phyloP scores from a whole-genome alignment of 2,888 invertebrate species.

The Corbicula japonica region DNA sequence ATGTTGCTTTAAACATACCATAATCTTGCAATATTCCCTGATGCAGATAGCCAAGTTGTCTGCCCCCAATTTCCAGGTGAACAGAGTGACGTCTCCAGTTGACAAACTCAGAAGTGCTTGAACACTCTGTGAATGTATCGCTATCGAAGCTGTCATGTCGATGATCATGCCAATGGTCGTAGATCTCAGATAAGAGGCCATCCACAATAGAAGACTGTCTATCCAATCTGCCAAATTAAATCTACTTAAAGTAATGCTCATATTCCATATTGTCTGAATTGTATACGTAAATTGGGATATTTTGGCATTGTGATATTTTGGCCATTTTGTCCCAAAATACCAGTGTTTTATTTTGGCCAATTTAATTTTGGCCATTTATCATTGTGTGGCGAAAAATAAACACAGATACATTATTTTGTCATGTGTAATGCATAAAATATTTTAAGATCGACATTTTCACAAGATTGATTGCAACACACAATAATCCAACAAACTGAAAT shows the following conservation, averaged over 20 bases:
- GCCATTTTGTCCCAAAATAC: background rate
- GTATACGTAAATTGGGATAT: background rate
- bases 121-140: conserved; percentile 85
- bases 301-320: background rate
- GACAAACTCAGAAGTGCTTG: conserved; percentile 83
- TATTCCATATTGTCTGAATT: conserved; percentile 39
- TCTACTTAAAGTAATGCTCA: no score
- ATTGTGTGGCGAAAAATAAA: background rate
- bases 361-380: background rate
- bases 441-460: no score
- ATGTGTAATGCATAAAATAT: no score
- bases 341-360: background rate
- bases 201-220: conserved; percentile 83
- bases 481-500: no score
- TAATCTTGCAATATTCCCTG: conserved; percentile 79
- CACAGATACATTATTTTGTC: background rate
- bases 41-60: conserved; percentile 72
- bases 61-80: conserved; percentile 67
- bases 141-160: conserved; percentile 85
- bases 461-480: no score
- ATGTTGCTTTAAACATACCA: conserved; percentile 68
- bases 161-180: conserved; percentile 83
- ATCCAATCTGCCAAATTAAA: no score
- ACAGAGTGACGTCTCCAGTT: conserved; percentile 69
- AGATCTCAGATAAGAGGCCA: conserved; percentile 84